Base-by-base conservation (phyloP, 2,797 vertebrate genomes). In the Masticophis lateralis region DNA sequence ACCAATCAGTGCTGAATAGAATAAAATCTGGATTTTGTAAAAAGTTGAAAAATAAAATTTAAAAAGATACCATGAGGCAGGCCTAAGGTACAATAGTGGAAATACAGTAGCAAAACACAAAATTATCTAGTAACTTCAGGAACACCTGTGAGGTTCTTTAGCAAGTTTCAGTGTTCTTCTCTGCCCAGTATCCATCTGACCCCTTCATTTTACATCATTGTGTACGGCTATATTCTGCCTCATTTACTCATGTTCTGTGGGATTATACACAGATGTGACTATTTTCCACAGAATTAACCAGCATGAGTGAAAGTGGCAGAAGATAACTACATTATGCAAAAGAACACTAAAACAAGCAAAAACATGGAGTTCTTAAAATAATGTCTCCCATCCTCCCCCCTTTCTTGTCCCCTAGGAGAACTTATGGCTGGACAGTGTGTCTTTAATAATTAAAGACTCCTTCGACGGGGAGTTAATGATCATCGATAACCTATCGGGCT, bases 341-440 rank as follows among this genome's bases (percentile, higher is more conserved):
- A 93, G 94, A 96, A 95, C 90, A 94, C 95, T 93, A 93, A 96
- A 96, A 87, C 88, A 95, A 96, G 43, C 89, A 95, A 91, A 94
- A 92, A 28, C 92, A 96, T 90, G 0, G 86, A 95, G 92, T 97
- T 97, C 93, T 88, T 96, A 96, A 97, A 97, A 97, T 98, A 97
- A 98, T 97, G 97, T 97, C 97, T 94, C 96, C 97, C 98, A 97
- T 98, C 97, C 97, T 98, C 97, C 95, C 98, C 97, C 97, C 97
- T 96, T 97, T 97, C 96, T 97, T 97, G 97, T 98, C 98, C 99
- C 98, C 97, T 98, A 99, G 99, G 99, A 99, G 98, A 99, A 98
- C 98, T 98, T 99, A 98, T 99, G 99, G 99, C 98, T 99, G 99
- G 99, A 99, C 98, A 99, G 99, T 97, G 99, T 99, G 95, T 99